Evolutionary conservation across 2,797 vertebrate species (phyloP).

Genomic region (Acanthornis magna): DNA sequence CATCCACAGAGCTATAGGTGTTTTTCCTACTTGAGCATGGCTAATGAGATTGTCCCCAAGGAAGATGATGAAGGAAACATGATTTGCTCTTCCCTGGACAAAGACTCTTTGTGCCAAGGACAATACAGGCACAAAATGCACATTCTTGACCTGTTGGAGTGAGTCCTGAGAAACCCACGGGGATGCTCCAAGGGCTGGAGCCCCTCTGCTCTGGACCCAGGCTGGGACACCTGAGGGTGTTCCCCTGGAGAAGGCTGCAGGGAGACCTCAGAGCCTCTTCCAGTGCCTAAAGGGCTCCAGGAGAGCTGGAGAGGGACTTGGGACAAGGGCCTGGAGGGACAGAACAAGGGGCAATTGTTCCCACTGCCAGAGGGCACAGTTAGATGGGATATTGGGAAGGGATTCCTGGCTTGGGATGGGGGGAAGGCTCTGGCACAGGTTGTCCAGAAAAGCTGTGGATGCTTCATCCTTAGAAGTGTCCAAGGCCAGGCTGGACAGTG

Average conservation of each 20-base stretch:
- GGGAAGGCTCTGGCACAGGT: neutral
- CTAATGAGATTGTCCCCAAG: neutral
- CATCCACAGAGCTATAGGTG: neutral
- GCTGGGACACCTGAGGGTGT: neutral
- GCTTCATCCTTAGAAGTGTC: neutral
- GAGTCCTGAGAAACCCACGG: neutral
- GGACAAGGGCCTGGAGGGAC: neutral
- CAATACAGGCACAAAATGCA: neutral
- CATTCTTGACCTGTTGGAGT: neutral
- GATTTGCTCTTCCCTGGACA: neutral
- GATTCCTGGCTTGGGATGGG: neutral
- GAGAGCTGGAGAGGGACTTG: neutral
- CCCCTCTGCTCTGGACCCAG: neutral
- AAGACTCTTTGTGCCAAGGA: neutral
- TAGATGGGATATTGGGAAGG: neutral
- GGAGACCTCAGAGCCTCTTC: neutral
- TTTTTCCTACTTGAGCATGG: neutral
- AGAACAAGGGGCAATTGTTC: neutral
- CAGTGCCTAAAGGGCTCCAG: neutral
- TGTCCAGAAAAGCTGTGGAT: neutral
- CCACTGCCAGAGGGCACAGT: neutral
- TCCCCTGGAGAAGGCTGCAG: neutral
- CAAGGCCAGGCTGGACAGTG: neutral
- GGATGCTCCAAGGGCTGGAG: neutral
- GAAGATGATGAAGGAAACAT: neutral